A percentile compares a stretch with the other conserved stretches of the same genome.
Evolutionary conservation across 2,888 invertebrate genomes (phyloP).

Genomic region (Erebia epiphron): DNA sequence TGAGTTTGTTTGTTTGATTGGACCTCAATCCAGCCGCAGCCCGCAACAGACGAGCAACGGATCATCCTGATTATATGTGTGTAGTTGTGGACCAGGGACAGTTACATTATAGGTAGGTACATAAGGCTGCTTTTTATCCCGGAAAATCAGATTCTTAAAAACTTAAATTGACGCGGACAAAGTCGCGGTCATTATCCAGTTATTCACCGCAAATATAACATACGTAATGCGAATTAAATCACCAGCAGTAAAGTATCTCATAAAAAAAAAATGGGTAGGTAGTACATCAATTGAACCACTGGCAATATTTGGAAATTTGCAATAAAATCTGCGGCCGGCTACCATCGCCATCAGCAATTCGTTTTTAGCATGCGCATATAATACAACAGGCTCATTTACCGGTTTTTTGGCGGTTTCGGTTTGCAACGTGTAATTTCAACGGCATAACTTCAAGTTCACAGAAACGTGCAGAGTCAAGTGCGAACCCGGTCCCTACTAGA

Average conservation of each 20-base stretch:
- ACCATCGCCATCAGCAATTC: neutral
- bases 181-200: no score
- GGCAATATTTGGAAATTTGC: slow-evolving; percentile 1
- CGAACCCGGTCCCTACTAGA: neutral
- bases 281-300: neutral
- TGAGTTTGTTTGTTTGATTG: no score
- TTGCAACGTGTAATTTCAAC: slow-evolving; percentile 8
- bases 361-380: slow-evolving; percentile 2
- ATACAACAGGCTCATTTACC: slow-evolving; percentile 5
- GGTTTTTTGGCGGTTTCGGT: slow-evolving; percentile 5
- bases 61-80: no score
- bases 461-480: neutral
- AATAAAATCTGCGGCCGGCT: neutral
- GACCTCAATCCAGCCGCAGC: no score
- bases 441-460: slow-evolving; percentile 4
- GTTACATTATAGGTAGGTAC: no score
- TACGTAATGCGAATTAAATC: neutral
- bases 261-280: neutral
- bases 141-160: no score
- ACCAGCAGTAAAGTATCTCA: neutral
- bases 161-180: no score
- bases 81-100: no score
- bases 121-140: no score
- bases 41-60: no score
- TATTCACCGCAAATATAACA: no score